These are phyloP conservation scores for Anarsia innoxiella DNA, from an alignment of 2,888 invertebrate species.

Conservation along the genomic window DNA sequence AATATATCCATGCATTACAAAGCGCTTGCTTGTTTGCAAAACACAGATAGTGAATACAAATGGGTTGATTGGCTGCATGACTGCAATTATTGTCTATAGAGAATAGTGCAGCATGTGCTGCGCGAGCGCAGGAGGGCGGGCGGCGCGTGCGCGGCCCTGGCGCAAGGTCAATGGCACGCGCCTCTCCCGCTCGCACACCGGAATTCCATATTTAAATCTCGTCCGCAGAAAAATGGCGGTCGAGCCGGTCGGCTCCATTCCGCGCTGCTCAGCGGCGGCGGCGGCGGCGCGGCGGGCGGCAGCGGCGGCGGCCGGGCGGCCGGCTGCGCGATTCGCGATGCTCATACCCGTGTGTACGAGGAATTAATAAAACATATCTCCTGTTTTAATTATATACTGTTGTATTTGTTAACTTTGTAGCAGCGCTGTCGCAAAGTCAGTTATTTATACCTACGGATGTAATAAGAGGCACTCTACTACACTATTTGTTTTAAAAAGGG, in stretches of 20 bases:
- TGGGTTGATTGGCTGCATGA: background rate
- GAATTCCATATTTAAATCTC: slow-evolving; percentile 76
- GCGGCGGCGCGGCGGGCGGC: no score
- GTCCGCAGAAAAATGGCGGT: slow-evolving; percentile 75
- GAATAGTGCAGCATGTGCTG: slow-evolving; percentile 25
- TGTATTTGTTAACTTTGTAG: slow-evolving; percentile 57
- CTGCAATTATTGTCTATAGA: slow-evolving; percentile 5
- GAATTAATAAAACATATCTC: slow-evolving; percentile 72
- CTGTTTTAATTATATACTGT: slow-evolving; percentile 54
- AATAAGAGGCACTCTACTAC: no score
- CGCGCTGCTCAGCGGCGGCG: no score
- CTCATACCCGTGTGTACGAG: slow-evolving; percentile 62
- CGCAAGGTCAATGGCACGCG: slow-evolving; percentile 74
- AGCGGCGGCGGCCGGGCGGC: no score
- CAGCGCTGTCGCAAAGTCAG: slow-evolving; percentile 43
- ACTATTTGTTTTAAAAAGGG: no score
- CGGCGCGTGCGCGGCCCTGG: slow-evolving; percentile 66
- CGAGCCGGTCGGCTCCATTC: slow-evolving; percentile 62
- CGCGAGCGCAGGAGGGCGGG: slow-evolving; percentile 33
- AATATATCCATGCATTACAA: no score
- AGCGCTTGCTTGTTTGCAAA: no score
- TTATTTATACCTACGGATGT: no score
- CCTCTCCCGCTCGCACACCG: slow-evolving; percentile 73
- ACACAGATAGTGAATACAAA: background rate
- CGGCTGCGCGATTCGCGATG: no score